Conservation (phyloP, 2,113 vertebrate species). For the Trichomycterus rosablanca region DNA sequence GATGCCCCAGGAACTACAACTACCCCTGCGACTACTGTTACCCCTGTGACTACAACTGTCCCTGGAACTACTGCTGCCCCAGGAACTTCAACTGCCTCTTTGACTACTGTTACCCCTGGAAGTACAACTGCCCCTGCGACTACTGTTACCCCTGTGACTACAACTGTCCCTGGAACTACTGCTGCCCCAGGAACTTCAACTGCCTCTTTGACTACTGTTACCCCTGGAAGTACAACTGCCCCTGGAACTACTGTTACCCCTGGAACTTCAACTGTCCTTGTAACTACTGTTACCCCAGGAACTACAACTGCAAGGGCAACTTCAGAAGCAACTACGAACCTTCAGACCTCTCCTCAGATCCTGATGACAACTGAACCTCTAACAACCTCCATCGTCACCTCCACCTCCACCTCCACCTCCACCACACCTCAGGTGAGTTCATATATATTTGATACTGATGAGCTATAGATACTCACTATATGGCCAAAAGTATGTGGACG, state of each 20-base stretch:
- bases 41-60: neutral
- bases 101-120: neutral
- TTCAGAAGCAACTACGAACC: neutral
- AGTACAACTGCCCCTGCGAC: neutral
- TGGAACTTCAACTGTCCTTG: neutral
- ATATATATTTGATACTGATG: too few species aligned
- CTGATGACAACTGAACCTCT: neutral
- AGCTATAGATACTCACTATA: too few species aligned
- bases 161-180: neutral
- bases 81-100: neutral
- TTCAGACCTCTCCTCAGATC: too few species aligned
- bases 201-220: neutral
- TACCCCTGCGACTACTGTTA: neutral
- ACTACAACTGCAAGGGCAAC: constrained; percentile 3
- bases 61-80: neutral
- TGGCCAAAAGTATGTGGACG: too few species aligned
- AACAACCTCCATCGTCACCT: neutral
- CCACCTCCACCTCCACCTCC: neutral
- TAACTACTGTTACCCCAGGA: neutral
- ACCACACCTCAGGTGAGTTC: constrained; percentile 16
- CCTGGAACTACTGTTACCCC: neutral
- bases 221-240: neutral
- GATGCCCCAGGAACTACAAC: neutral
- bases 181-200: neutral
- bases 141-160: neutral